Evolutionary conservation across 2,888 invertebrate genomes (phyloP).

Genomic region (Cheilosia soror): DNA sequence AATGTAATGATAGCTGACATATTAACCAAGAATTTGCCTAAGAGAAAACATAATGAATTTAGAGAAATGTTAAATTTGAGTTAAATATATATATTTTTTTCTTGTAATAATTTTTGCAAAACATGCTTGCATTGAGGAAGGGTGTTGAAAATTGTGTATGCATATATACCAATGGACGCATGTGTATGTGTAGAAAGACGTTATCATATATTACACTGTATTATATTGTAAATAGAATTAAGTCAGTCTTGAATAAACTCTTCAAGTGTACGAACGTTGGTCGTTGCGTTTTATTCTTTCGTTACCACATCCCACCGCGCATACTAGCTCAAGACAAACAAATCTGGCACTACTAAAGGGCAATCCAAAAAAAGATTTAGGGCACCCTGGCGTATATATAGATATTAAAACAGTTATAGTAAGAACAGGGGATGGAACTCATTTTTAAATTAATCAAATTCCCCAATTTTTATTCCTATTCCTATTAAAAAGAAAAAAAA

Average conservation of each 20-base stretch:
- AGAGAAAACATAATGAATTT: not conserved
- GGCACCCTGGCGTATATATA: too few species aligned
- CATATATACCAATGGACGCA: not conserved
- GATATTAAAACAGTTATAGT: too few species aligned
- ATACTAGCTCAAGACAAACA: slow-evolving; percentile 1
- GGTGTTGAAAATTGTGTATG: not conserved
- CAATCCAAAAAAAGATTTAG: too few species aligned
- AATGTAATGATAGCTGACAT: not conserved
- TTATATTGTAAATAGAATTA: not conserved
- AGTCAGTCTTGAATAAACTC: not conserved
- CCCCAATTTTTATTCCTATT: too few species aligned
- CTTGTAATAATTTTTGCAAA: not conserved
- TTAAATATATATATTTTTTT: not conserved
- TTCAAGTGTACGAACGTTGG: not conserved
- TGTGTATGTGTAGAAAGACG: not conserved
- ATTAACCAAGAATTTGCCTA: not conserved
- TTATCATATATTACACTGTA: too few species aligned
- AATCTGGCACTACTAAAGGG: too few species aligned
- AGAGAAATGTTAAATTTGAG: not conserved
- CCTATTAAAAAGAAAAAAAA: too few species aligned
- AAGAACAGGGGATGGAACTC: too few species aligned
- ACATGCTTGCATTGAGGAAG: slow-evolving; percentile 1
- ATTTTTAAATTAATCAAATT: too few species aligned
- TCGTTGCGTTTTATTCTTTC: not conserved
- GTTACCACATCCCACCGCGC: not conserved